Conservation (phyloP, 2,888 invertebrate species). For the Sepioteuthis lessoniana region DNA sequence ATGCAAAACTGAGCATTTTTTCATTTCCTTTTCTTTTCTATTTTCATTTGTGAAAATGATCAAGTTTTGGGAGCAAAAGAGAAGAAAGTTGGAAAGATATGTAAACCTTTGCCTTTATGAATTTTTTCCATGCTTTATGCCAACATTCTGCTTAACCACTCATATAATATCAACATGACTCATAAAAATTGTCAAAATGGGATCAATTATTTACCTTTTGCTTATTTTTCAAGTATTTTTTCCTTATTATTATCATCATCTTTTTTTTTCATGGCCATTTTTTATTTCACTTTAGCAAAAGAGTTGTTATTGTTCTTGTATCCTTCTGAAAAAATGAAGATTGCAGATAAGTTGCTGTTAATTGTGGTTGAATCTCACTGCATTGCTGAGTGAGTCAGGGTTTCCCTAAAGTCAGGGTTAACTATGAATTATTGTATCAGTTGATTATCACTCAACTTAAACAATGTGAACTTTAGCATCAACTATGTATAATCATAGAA, state of each 20-base stretch:
- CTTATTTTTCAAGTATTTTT: background rate
- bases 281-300: background rate
- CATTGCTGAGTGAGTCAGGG: background rate
- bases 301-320: background rate
- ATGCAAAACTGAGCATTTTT: background rate
- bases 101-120: background rate
- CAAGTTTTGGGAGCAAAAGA: background rate
- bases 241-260: background rate
- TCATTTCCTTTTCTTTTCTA: background rate
- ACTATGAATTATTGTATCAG: background rate
- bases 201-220: conserved; percentile 4
- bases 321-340: background rate
- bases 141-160: background rate
- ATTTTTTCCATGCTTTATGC: background rate
- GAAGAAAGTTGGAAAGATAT: background rate
- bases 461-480: background rate
- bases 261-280: background rate
- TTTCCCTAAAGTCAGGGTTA: background rate
- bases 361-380: background rate
- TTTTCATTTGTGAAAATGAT: background rate
- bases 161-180: background rate
- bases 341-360: background rate
- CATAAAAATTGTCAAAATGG: background rate
- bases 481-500: background rate
- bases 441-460: background rate